These are phyloP conservation scores for Microcebus murinus DNA, from an alignment of 2,113 vertebrate genomes.

Conservation along the genomic window DNA sequence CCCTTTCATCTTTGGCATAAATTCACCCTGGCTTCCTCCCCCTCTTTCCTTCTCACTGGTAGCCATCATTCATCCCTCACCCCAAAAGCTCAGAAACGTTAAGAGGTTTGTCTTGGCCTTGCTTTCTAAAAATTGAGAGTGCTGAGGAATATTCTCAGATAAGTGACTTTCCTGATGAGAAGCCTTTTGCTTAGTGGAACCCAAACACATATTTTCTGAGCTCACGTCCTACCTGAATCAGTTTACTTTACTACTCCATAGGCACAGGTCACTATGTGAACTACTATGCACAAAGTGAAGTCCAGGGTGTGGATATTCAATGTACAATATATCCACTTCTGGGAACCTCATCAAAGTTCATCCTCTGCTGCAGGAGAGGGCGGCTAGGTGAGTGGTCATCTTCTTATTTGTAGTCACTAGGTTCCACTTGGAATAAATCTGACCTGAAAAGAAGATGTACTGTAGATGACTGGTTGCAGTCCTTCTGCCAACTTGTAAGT, in stretches of 20 bases:
- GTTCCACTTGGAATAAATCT: neutral
- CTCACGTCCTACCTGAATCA: neutral
- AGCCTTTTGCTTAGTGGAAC: constrained; percentile 7
- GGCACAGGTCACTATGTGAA: neutral
- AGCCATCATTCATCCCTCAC: neutral
- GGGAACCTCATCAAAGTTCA: neutral
- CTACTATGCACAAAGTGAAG: neutral
- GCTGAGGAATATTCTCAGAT: constrained; percentile 5
- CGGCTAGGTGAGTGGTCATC: neutral
- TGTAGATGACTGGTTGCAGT: neutral
- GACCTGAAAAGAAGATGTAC: neutral
- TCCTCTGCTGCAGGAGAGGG: neutral
- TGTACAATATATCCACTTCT: constrained; percentile 7
- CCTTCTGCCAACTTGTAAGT: neutral
- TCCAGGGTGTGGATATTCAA: neutral
- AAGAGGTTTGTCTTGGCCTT: neutral
- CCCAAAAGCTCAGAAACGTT: neutral
- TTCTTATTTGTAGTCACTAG: neutral
- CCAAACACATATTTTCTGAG: constrained; percentile 10
- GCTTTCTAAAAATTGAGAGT: constrained; percentile 46
- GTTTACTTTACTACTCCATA: neutral
- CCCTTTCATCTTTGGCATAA: constrained; percentile 54
- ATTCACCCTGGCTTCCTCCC: neutral
- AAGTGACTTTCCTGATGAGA: constrained; percentile 18
- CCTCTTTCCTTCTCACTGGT: constrained; percentile 28